Percentiles rank a stretch among this genome's conserved stretches.
These are phyloP conservation scores for Odontomachus brunneus DNA, from an alignment of 1,140 invertebrate genomes.

Conservation along the genomic window DNA sequence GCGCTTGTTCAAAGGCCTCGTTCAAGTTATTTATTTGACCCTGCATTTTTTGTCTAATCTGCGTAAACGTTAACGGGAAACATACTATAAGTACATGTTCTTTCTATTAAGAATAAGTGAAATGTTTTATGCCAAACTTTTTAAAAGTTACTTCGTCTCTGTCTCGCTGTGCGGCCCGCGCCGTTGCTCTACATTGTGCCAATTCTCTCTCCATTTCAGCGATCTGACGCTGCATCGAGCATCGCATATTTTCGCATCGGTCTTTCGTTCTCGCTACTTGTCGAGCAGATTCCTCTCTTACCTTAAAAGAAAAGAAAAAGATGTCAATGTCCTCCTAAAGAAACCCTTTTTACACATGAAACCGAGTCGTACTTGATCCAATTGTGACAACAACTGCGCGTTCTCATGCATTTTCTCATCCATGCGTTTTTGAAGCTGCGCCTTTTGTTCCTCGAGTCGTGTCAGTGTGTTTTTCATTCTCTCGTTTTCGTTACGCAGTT, in stretches of 20 bases:
- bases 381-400: conserved; percentile 87
- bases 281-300: conserved; percentile 90
- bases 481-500: conserved; percentile 85
- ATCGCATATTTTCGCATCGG: conserved; percentile 87
- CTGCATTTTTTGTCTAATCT: conserved; percentile 89
- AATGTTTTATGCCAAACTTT: not conserved
- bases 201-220: conserved; percentile 88
- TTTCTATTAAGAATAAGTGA: not conserved
- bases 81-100: not conserved
- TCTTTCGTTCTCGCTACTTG: conserved; percentile 89
- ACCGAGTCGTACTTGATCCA: conserved; percentile 85
- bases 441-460: conserved; percentile 79
- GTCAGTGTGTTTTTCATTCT: conserved; percentile 82
- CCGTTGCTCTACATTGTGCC: conserved; percentile 87
- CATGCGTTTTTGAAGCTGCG: conserved; percentile 77
- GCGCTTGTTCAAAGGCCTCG: conserved; percentile 89
- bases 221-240: conserved; percentile 88
- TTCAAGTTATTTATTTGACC: conserved; percentile 88
- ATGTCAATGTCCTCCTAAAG: not conserved
- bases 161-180: conserved; percentile 88
- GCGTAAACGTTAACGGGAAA: conserved; percentile 36
- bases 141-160: conserved; percentile 86
- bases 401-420: conserved; percentile 85
- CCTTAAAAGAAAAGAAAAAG: conserved; percentile 62
- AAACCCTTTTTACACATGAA: not conserved